Evolutionary conservation across 1,140 invertebrate genomes (phyloP).

Genomic region (Dendrolimus kikuchii): DNA sequence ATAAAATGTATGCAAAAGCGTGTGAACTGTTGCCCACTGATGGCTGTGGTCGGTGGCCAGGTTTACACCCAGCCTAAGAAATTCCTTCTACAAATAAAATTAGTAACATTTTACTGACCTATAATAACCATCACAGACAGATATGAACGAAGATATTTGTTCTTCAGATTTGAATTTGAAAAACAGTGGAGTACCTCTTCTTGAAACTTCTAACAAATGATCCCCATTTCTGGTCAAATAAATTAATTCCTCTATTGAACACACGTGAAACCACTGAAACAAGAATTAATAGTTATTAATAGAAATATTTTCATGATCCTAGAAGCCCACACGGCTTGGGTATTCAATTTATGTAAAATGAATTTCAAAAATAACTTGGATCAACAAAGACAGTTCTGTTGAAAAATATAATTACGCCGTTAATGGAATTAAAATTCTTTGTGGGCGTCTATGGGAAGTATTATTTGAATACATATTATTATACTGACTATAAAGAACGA

Average conservation of each 20-base stretch:
- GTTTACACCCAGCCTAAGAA: too few relatives aligned
- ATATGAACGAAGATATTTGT: constrained; percentile 85
- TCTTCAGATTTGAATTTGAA: constrained; percentile 77
- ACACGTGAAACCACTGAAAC: constrained; percentile 81
- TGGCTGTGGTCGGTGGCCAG: too few relatives aligned
- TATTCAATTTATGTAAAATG: too few relatives aligned
- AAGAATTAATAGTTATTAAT: not conserved
- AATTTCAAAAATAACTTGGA: not conserved
- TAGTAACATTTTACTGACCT: constrained; percentile 42
- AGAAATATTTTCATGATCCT: not conserved
- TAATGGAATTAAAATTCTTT: too few relatives aligned
- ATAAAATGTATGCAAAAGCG: too few relatives aligned
- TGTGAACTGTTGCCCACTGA: too few relatives aligned
- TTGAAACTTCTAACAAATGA: constrained; percentile 82
- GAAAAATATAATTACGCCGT: too few relatives aligned
- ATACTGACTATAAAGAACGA: too few relatives aligned
- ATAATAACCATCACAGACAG: constrained; percentile 90
- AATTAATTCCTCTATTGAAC: constrained; percentile 87
- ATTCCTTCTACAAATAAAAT: not conserved
- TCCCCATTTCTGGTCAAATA: constrained; percentile 82
- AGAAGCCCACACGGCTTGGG: too few relatives aligned
- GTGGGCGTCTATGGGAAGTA: too few relatives aligned
- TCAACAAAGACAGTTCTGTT: too few relatives aligned
- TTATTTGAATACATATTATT: too few relatives aligned
- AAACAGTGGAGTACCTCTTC: constrained; percentile 84